Evolutionary conservation across 1,140 invertebrate genomes (phyloP), one percentile per base, ranked within the genome.

Genomic region (Diploscapter pachys): DNA sequence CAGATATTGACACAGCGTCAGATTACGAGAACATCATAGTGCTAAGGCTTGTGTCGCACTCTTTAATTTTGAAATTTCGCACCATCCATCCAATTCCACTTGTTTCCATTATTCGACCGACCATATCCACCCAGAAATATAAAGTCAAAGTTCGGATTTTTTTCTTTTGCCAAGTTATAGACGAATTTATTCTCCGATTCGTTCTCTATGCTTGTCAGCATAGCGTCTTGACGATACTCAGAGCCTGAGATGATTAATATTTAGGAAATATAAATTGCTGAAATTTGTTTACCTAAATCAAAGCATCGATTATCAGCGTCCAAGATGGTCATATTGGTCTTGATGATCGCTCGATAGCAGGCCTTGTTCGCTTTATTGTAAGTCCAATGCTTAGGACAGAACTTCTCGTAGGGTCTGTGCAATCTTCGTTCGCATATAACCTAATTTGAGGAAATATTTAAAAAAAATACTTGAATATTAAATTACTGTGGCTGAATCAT

Each of bases 1-100:
- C 31, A 31, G 31, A 31, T 31, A 31, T 31, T 31, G 31, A 31
- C 31, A 31, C 31, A 31, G 31, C 31, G 31, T 31, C 31, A 31
- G 31, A 31, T 31, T 31, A 31, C 31, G 31, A 31, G 31, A 31
- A 31, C 31, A 31, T 31, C 31, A 31, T 31, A 31, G 31, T 31
- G 31, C 31, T 31, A 31, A 31, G 31, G 31, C 31, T 31, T 31
- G 31, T 31, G 31, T 31, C 31, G 31, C 31, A 31, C 31, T 31
- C 31, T 31, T 31, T 31, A 31, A 31, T 31, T 31, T 31, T 31
- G 31, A 31, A 31, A 31, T 31, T 31, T 49, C 76, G 64, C 50
- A 81, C 80, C 80, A 78, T 81, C 80, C 66, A 81, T 74, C 80
- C 80, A 81, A 61, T 77, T 64, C 80, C 80, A 81, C 13, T 72